phyloP scores from a whole-genome alignment of 2,113 vertebrate species.

The Columbina picui region DNA sequence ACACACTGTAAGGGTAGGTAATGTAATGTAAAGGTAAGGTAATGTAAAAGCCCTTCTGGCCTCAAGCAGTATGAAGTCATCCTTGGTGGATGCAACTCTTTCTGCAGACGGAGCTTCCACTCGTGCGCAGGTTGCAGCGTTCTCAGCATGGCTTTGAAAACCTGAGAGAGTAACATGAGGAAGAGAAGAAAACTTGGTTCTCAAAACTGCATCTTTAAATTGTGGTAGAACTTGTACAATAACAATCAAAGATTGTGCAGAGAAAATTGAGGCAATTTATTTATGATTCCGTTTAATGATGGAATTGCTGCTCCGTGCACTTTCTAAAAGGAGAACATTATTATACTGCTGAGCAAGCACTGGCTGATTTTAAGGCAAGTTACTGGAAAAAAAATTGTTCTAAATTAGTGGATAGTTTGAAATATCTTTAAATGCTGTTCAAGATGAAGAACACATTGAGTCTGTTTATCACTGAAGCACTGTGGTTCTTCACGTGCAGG shows the following conservation, averaged over 20 bases:
- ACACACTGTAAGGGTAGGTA: too few species aligned
- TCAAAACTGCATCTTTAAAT: neutral
- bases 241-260: neutral
- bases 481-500: neutral
- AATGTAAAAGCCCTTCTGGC: neutral
- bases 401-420: neutral
- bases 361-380: slow-evolving; percentile 2
- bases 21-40: too few species aligned
- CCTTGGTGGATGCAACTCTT: neutral
- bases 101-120: neutral
- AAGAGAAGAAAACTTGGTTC: neutral
- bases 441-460: neutral
- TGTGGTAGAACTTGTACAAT: neutral
- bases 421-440: neutral
- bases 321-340: slow-evolving; percentile 8
- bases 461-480: neutral
- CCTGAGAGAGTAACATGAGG: neutral
- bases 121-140: neutral
- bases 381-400: slow-evolving; percentile 3
- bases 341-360: slow-evolving; percentile 1
- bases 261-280: neutral
- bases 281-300: slow-evolving; percentile 26
- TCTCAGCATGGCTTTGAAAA: neutral
- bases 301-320: slow-evolving; percentile 4
- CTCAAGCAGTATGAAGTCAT: neutral